Conservation (phyloP, 2,113 vertebrate species). For the Burhinus bistriatus region DNA sequence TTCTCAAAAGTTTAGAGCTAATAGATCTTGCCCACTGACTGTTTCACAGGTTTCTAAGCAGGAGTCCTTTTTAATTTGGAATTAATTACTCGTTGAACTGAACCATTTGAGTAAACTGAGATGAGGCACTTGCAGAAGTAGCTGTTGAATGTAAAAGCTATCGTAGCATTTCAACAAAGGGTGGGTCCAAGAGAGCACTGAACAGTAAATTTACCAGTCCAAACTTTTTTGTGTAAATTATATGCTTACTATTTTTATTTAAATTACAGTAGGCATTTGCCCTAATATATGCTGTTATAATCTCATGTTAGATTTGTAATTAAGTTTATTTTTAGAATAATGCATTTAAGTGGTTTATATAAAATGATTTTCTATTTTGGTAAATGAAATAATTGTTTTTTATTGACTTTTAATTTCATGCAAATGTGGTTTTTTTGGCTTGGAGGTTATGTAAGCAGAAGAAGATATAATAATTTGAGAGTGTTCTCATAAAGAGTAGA, state of each 20-base stretch:
- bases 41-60: neutral
- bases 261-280: conserved; percentile 50
- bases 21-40: neutral
- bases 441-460: conserved; percentile 24
- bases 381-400: conserved; percentile 55
- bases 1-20: neutral
- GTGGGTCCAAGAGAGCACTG: neutral
- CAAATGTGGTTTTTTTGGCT: neutral
- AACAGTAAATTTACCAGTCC: neutral
- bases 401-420: conserved; percentile 57
- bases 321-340: conserved; percentile 62
- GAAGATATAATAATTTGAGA: neutral
- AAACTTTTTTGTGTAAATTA: conserved; percentile 6
- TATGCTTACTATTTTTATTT: conserved; percentile 56
- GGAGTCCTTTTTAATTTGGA: conserved; percentile 25
- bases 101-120: neutral
- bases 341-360: conserved; percentile 16
- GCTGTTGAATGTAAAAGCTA: neutral
- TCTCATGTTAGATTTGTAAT: conserved; percentile 50
- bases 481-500: neutral
- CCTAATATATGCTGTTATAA: conserved; percentile 48
- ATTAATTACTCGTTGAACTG: neutral
- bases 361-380: conserved; percentile 52
- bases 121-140: neutral
- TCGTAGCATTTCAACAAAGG: neutral